phyloP scores from a whole-genome alignment of 1,140 invertebrate species.

The Pararge aegeria region DNA sequence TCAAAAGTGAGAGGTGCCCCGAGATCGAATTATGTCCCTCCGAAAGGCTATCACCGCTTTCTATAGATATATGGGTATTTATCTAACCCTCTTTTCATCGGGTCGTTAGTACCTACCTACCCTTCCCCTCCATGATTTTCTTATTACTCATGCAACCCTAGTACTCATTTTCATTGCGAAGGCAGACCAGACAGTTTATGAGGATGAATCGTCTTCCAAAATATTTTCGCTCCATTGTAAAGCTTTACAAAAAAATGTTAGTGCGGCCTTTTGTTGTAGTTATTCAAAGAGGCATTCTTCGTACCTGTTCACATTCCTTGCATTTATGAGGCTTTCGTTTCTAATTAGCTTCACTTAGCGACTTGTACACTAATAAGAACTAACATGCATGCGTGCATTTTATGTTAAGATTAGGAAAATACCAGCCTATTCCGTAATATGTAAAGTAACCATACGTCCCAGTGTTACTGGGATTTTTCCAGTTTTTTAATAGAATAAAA shows the following conservation, averaged over 20 bases:
- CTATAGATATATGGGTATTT: too few relatives aligned
- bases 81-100: too few relatives aligned
- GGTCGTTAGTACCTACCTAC: too few relatives aligned
- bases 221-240: not conserved
- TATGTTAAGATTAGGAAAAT: constrained; percentile 6
- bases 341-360: constrained; percentile 27
- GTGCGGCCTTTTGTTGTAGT: constrained; percentile 4
- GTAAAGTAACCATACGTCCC: not conserved
- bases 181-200: too few relatives aligned
- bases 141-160: too few relatives aligned
- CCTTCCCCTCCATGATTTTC: too few relatives aligned
- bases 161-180: too few relatives aligned
- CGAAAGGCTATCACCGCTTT: too few relatives aligned
- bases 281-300: constrained; percentile 20
- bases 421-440: not conserved
- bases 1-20: too few relatives aligned
- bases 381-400: constrained; percentile 17
- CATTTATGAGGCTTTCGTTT: constrained; percentile 20
- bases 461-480: not conserved
- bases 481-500: too few relatives aligned
- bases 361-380: constrained; percentile 24
- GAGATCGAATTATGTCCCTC: too few relatives aligned
- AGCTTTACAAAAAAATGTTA: not conserved
- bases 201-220: too few relatives aligned
- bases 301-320: constrained; percentile 24